Evolutionary conservation across 2,797 vertebrate species (phyloP).

Genomic region (Phrynocephalus forsythii): DNA sequence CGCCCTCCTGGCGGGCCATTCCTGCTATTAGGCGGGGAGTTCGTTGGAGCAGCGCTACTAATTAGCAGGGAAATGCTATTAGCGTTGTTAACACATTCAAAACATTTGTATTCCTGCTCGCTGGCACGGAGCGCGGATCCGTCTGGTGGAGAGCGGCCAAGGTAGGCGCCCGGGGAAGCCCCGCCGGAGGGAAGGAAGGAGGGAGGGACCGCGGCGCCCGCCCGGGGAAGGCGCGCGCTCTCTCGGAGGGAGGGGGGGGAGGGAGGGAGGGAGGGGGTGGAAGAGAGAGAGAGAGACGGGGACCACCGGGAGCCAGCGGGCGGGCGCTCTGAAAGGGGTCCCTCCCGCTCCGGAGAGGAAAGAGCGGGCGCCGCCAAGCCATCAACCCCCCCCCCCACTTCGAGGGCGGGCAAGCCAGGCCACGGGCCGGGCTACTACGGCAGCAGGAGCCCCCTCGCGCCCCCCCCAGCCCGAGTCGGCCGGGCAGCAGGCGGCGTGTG

Average conservation of each 20-base stretch:
- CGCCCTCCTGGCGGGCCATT: not conserved
- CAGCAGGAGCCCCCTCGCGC: too few species aligned
- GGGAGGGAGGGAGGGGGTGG: not conserved
- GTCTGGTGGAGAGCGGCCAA: not conserved
- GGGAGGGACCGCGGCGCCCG: not conserved
- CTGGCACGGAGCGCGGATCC: not conserved
- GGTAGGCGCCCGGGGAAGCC: too few species aligned
- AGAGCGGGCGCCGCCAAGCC: not conserved
- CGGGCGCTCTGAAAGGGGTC: not conserved
- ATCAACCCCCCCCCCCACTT: not conserved
- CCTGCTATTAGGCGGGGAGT: slow-evolving; percentile 36
- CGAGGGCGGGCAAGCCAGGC: too few species aligned
- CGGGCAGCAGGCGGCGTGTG: too few species aligned
- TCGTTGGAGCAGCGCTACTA: slow-evolving; percentile 65
- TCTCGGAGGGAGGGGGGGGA: not conserved
- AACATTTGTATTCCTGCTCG: slow-evolving; percentile 41
- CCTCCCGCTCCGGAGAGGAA: not conserved
- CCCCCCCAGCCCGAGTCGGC: too few species aligned
- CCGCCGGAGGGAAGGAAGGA: not conserved
- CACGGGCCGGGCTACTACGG: too few species aligned
- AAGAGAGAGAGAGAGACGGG: too few species aligned
- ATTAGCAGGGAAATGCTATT: slow-evolving; percentile 63
- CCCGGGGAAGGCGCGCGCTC: not conserved
- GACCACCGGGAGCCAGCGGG: too few species aligned
- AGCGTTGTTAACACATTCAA: slow-evolving; percentile 58